phyloP scores from a whole-genome alignment of 2,113 vertebrate species.

The Telmatochromis bifrenatus region DNA sequence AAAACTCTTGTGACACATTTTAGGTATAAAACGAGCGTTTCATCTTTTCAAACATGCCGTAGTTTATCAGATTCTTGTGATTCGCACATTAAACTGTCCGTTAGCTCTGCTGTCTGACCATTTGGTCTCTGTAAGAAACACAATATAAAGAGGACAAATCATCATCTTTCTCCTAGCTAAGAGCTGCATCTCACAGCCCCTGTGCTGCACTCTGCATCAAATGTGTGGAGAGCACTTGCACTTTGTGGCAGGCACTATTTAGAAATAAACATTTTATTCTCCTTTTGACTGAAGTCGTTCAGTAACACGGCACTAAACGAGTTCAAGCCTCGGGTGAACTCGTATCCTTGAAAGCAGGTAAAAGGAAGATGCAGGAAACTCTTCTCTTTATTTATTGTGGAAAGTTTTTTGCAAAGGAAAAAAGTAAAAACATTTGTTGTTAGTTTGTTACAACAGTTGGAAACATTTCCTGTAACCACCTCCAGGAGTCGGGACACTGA shows the following conservation, averaged over 20 bases:
- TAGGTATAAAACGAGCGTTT: background rate
- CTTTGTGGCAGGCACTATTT: background rate
- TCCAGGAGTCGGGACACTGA: background rate
- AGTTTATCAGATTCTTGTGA: rapidly evolving
- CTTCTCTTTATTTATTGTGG: background rate
- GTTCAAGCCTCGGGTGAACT: background rate
- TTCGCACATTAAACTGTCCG: background rate
- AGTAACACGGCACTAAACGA: background rate
- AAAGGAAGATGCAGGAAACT: background rate
- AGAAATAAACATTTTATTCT: background rate
- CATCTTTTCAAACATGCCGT: rapidly evolving
- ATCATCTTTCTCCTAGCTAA: background rate
- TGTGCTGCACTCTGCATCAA: background rate
- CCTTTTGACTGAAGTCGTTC: background rate
- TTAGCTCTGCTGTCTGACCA: background rate
- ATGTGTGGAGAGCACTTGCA: background rate
- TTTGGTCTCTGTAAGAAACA: background rate
- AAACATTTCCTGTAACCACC: background rate
- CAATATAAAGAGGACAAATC: background rate
- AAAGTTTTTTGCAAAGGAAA: background rate
- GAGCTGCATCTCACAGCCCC: background rate
- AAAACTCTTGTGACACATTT: background rate
- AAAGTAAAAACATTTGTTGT: background rate
- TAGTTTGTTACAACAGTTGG: background rate
- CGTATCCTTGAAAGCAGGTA: background rate